Evolutionary conservation across 2,113 vertebrate species (phyloP), one percentile per base, ranked within the genome.

Genomic region (Siniperca chuatsi): DNA sequence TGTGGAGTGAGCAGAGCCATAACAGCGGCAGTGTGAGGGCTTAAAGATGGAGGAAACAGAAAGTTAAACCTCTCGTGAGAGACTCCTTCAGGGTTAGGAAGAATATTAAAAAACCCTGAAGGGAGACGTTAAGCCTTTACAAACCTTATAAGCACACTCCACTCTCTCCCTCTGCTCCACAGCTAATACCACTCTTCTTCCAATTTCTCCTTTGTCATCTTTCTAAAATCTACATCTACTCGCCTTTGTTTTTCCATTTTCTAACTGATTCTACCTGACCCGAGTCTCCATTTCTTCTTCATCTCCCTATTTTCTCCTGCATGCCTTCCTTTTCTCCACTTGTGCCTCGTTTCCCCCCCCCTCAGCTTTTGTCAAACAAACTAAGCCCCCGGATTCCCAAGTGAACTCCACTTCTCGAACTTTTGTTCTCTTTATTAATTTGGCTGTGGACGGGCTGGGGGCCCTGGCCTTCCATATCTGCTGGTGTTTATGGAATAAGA

Each of bases 401-500:
- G 58, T 58, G 65, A 75, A 62, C 48, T 84, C 25, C 65, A 68
- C 66, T 73, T 62, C 87, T 78, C 76, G 50, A 87, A 82, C 69
- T 44, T 86, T 90, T 75, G 79, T 85, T 85, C 84, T 89, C 76
- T 65, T 89, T 89, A 89, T 92, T 88, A 93, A 87, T 92, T 89
- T 91, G 83, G 72, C 86, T 60, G 42, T 6, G 7, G 80, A 86
- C 21, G 12, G 74, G 64, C 57, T 40, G 25, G 74, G 79, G 52
- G 62, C 44, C 64, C 29, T 13, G 11, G 55, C 57, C 42, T 76
- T 55, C 50, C 69, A 44, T 70, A 87, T 84, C 86, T 64, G 80
- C 70, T 42, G 68, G 50, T 90, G 86, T 93, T 93, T 91, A 90
- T 90, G 84, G 72, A 91, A 93, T 87, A 80, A 82, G 89, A 91